Percentiles rank a stretch among this genome's conserved stretches.
phyloP scores from a whole-genome alignment of 92 coral and sea anemone genomes.

The Montipora capitata region DNA sequence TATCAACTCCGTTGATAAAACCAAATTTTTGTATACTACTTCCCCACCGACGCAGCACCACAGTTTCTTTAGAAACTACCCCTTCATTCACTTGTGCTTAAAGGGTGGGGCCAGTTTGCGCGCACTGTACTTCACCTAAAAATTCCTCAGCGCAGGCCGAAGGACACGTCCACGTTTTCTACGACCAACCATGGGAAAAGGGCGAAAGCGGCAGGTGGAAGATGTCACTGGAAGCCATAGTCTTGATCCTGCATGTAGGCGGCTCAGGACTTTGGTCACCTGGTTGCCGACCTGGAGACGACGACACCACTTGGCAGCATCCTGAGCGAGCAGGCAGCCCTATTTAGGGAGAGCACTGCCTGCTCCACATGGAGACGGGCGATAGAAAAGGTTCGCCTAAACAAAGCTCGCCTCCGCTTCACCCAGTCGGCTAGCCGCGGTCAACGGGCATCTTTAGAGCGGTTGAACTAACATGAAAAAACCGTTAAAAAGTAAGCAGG shows the following conservation, averaged over 20 bases:
- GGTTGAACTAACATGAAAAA: background rate
- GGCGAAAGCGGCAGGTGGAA: conserved; percentile 56
- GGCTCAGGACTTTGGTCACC: no score
- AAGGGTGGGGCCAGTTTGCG: conserved; percentile 57
- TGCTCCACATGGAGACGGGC: background rate
- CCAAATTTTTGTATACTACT: no score
- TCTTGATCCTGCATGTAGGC: conserved; percentile 8
- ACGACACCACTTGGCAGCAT: no score
- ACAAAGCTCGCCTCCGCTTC: background rate
- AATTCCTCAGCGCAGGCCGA: conserved; percentile 50
- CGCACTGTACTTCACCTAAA: conserved; percentile 50
- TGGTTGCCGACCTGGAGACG: no score
- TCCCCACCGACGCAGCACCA: no score
- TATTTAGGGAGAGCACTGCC: conserved; percentile 19
- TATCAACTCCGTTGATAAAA: no score
- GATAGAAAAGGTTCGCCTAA: background rate
- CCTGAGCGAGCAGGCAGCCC: background rate
- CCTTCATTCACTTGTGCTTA: conserved; percentile 24
- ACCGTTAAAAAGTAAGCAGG: background rate
- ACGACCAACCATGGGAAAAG: conserved; percentile 42
- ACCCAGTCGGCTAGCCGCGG: background rate
- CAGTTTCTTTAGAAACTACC: no score
- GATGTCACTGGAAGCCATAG: conserved; percentile 47
- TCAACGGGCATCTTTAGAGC: conserved; percentile 2
- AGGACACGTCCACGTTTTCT: conserved; percentile 48